Percentiles rank a stretch among this genome's conserved stretches.
Conservation (phyloP, 2,797 vertebrate species). For the Danio albolineatus region DNA sequence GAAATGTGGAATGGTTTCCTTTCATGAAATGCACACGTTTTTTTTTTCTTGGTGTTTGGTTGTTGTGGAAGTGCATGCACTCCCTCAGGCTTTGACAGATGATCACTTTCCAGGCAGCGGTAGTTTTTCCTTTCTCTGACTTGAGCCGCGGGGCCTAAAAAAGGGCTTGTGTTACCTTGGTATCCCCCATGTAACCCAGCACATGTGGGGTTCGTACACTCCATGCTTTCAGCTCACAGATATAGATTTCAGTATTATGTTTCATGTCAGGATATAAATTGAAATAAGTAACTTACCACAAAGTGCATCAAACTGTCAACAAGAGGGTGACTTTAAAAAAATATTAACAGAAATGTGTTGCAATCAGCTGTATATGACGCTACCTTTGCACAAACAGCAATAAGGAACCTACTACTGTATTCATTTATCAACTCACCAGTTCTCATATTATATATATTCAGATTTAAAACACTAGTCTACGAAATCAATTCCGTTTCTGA, state of each 20-base stretch:
- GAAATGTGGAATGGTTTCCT: background rate
- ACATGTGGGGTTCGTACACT: background rate
- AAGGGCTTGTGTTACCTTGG: constrained; percentile 27
- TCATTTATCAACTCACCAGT: background rate
- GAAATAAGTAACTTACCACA: background rate
- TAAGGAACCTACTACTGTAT: background rate
- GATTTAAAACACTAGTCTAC: background rate
- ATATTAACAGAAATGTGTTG: background rate
- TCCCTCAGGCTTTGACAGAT: constrained; percentile 27
- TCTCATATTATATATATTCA: background rate
- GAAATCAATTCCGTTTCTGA: background rate
- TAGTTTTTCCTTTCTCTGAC: constrained; percentile 31
- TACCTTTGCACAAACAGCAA: background rate
- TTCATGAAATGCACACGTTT: background rate
- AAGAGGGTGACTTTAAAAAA: background rate
- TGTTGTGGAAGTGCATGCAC: constrained; percentile 15
- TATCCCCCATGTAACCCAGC: background rate
- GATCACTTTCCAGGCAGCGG: constrained; percentile 34
- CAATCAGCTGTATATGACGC: background rate
- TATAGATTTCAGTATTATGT: background rate
- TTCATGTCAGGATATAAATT: constrained; percentile 12
- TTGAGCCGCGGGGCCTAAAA: constrained; percentile 14
- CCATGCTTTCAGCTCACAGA: background rate
- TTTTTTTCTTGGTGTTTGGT: background rate
- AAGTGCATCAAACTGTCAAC: constrained; percentile 1